These are phyloP conservation scores for Pycnomerus fuliginosus DNA, from an alignment of 2,888 invertebrate species.

Conservation along the genomic window DNA sequence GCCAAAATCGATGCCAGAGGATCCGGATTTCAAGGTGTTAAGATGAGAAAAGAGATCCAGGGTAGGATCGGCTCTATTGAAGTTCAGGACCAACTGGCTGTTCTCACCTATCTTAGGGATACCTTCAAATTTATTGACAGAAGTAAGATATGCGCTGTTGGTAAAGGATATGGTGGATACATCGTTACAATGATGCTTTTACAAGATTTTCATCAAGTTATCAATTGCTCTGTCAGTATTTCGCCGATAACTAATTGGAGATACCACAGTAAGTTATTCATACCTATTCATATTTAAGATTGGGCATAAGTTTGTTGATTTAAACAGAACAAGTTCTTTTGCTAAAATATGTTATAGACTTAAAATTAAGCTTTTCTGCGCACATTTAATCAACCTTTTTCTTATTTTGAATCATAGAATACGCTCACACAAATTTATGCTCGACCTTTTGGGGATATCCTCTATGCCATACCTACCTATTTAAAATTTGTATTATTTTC, in stretches of 20 bases:
- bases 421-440: too few species aligned
- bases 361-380: too few species aligned
- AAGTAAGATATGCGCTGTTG: slow-evolving; percentile 79
- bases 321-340: too few species aligned
- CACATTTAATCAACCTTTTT: too few species aligned
- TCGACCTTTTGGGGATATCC: too few species aligned
- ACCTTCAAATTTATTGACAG: slow-evolving; percentile 81
- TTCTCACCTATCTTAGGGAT: slow-evolving; percentile 70
- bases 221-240: slow-evolving; percentile 82
- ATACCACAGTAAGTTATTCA: slow-evolving; percentile 66
- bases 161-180: slow-evolving; percentile 87
- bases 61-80: slow-evolving; percentile 63
- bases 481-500: slow-evolving; percentile 11
- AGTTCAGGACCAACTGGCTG: slow-evolving; percentile 64
- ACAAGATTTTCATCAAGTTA: slow-evolving; percentile 71
- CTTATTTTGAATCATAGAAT: too few species aligned
- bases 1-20: slow-evolving; percentile 90
- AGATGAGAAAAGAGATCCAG: slow-evolving; percentile 70
- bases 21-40: slow-evolving; percentile 79
- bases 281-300: background rate
- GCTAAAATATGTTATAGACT: too few species aligned
- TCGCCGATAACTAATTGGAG: slow-evolving; percentile 86
- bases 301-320: too few species aligned
- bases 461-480: background rate
- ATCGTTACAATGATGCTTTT: slow-evolving; percentile 79